Conservation (phyloP, 2,888 invertebrate species). For the Caenorhabditis imperialis region DNA sequence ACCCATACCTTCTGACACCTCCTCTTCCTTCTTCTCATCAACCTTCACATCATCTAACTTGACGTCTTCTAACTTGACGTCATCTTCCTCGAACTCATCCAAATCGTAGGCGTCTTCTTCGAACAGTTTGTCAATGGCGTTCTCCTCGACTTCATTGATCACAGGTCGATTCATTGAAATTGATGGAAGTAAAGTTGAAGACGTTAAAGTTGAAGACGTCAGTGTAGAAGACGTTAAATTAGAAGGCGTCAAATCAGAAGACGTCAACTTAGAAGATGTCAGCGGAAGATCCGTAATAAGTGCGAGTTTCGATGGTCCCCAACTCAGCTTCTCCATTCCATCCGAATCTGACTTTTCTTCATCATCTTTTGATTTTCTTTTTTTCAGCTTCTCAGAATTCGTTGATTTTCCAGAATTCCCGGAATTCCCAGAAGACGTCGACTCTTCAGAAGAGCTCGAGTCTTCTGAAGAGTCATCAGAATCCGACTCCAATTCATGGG, state of each 20-base stretch:
- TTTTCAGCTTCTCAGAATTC: background rate
- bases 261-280: background rate
- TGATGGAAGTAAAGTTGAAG: conserved; percentile 4
- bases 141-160: background rate
- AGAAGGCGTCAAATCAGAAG: too few relatives aligned
- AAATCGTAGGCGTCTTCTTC: conserved; percentile 9
- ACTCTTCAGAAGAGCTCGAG: background rate
- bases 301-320: conserved; percentile 7
- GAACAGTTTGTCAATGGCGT: conserved; percentile 16
- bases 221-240: background rate
- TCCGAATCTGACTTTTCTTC: background rate
- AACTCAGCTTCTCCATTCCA: background rate
- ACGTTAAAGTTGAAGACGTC: background rate
- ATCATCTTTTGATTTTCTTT: background rate
- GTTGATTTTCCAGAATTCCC: conserved; percentile 1
- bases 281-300: conserved; percentile 3
- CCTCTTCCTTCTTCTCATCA: conserved; percentile 3
- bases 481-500: background rate
- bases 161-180: background rate
- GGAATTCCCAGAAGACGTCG: too few relatives aligned
- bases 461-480: background rate
- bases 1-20: conserved; percentile 14
- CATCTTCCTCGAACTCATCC: conserved; percentile 15
- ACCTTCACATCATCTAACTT: background rate
- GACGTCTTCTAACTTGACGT: too few relatives aligned